Evolutionary conservation across 2,888 invertebrate genomes (phyloP).

Genomic region (Eristalis intricaria): DNA sequence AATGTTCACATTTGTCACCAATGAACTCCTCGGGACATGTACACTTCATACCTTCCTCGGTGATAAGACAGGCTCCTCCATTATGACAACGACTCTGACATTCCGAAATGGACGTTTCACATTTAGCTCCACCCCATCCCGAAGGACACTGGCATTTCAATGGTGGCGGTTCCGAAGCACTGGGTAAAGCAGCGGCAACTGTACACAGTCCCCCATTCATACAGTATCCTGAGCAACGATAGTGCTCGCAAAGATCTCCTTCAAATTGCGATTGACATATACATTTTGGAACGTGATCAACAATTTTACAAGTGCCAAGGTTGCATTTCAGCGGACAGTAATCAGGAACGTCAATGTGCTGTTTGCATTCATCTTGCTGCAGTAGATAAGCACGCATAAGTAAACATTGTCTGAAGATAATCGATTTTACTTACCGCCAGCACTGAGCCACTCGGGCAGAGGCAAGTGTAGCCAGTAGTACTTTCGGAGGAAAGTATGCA

Average conservation of each 20-base stretch:
- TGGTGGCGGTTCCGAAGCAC: constrained; percentile 76
- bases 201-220: constrained; percentile 85
- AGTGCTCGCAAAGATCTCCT: constrained; percentile 86
- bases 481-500: constrained; percentile 83
- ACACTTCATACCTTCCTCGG: constrained; percentile 81
- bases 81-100: constrained; percentile 84
- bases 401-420: background rate
- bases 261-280: constrained; percentile 85
- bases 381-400: background rate
- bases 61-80: constrained; percentile 83
- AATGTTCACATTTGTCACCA: constrained; percentile 84
- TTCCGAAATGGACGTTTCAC: constrained; percentile 84
- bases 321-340: constrained; percentile 84
- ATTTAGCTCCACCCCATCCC: constrained; percentile 86
- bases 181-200: constrained; percentile 78
- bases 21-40: constrained; percentile 83
- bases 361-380: constrained; percentile 76
- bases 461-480: constrained; percentile 81
- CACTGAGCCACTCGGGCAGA: constrained; percentile 83
- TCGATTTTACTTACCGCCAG: constrained; percentile 74
- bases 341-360: constrained; percentile 77
- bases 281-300: constrained; percentile 84
- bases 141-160: constrained; percentile 84
- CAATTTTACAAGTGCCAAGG: constrained; percentile 84
- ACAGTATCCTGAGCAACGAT: constrained; percentile 87